Evolutionary conservation across 2,113 vertebrate genomes (phyloP), one percentile per base, ranked within the genome.

Genomic region (Gobius niger): DNA sequence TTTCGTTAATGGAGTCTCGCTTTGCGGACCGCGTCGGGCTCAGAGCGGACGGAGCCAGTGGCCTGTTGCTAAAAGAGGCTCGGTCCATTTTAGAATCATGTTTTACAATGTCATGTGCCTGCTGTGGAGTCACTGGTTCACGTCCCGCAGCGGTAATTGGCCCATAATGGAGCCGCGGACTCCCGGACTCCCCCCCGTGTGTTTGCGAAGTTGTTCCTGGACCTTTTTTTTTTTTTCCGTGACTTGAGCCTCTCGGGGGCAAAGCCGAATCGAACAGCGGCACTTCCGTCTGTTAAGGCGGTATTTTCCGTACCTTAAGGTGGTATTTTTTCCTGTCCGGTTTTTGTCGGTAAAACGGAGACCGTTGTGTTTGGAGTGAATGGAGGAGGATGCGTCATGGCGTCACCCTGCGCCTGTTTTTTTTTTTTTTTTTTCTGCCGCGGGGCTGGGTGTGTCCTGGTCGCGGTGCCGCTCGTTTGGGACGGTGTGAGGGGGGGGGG

Each of bases 361-460:
- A n/a, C 40, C n/a, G n/a, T n/a, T n/a, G n/a, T 60, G 13, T 40
- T 6, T 4, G 5, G 4, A 8, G 57, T 44, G 40, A 60, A 60
- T 16, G 57, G 57, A 34, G 24, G 24, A 34, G 47, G 57, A 13
- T 60, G 57, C 57, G 57, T 42, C 57, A 60, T 40, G 8, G 57
- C 57, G 57, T 57, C 53, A 18, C 50, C n/a, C 50, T 57, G 54
- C 54, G 54, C 54, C 11, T 24, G 53, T 24, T 46, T 46, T 46
- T 14, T 14, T 5, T 6, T 14, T 14, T 14, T 14, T 14, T 14
- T 50, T 34, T 34, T 14, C 19, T 19, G 19, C 53, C 53, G 53
- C 53, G 53, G 57, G 57, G 57, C 15, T 60, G 57, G 57, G 57
- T 60, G 57, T 60, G 57, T 60, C 57, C 56, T 15, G 57, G 44